phyloP scores from a whole-genome alignment of 1,140 invertebrate genomes.

The Steinernema feltiae region DNA sequence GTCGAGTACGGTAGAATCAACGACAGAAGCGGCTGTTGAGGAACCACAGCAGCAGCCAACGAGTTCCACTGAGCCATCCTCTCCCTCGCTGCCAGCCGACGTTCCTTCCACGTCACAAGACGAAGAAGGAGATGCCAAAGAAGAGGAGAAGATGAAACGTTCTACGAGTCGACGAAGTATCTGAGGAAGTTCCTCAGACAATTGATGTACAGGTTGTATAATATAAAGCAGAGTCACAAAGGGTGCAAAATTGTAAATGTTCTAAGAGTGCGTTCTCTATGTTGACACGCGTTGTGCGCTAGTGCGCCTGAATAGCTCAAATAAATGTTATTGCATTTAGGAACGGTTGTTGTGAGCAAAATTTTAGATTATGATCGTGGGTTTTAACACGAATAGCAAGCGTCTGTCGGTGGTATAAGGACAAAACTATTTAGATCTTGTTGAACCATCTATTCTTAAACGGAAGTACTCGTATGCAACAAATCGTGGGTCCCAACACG shows the following conservation, averaged over 20 bases:
- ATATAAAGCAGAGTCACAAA: slow-evolving; percentile 13
- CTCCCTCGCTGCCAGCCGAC: not conserved
- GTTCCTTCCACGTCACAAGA: not conserved
- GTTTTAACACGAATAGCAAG: too few relatives aligned
- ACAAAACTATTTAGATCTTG: too few relatives aligned
- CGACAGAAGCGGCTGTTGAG: not conserved
- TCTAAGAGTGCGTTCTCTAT: too few relatives aligned
- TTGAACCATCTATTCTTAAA: too few relatives aligned
- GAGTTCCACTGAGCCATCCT: not conserved
- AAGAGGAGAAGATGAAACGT: not conserved
- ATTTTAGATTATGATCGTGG: too few relatives aligned
- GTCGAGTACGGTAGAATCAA: not conserved
- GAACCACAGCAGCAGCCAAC: not conserved
- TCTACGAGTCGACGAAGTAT: not conserved
- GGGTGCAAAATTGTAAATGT: not conserved
- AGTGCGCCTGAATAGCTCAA: slow-evolving; percentile 5
- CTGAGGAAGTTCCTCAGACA: not conserved
- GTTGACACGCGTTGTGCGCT: too few relatives aligned
- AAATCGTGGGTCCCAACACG: too few relatives aligned
- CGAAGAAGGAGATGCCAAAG: not conserved
- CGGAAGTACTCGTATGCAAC: too few relatives aligned
- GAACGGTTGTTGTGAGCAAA: too few relatives aligned
- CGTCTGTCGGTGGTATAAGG: too few relatives aligned
- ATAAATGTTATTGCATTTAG: too few relatives aligned
- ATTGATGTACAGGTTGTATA: slow-evolving; percentile 10